Conservation (phyloP, 2,797 vertebrate species). For the Enteromius afrohamiltoni region DNA sequence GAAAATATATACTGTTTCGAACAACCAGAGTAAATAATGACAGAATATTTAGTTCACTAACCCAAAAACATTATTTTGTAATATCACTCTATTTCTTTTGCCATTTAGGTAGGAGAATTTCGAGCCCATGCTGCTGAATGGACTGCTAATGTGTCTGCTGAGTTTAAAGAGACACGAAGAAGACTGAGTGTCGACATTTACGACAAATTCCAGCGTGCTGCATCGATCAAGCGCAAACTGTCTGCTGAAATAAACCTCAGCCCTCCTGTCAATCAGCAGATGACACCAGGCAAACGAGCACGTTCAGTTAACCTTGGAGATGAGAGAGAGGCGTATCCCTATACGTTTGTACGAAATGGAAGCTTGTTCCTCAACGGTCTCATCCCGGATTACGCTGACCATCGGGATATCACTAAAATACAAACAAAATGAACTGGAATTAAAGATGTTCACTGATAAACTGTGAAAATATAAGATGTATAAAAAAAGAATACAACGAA, state of each 20-base stretch:
- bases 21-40: neutral
- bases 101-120: constrained; percentile 93
- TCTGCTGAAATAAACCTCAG: constrained; percentile 90
- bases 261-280: constrained; percentile 79
- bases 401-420: constrained; percentile 87
- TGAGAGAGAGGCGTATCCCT: constrained; percentile 83
- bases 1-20: neutral
- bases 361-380: constrained; percentile 96
- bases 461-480: neutral
- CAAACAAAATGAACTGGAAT: constrained; percentile 79
- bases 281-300: constrained; percentile 92
- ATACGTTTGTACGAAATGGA: constrained; percentile 86
- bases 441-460: neutral
- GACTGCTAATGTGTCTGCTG: constrained; percentile 96
- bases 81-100: neutral
- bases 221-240: constrained; percentile 96
- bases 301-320: constrained; percentile 91
- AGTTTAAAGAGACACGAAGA: constrained; percentile 96
- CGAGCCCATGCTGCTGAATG: constrained; percentile 96
- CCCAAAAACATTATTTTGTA: neutral
- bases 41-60: neutral
- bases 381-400: constrained; percentile 88
- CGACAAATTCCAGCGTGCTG: constrained; percentile 95
- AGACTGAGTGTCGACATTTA: constrained; percentile 97
- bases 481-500: neutral